Conservation (phyloP, 2,888 invertebrate genomes). For the Meiosimyza decipiens region DNA sequence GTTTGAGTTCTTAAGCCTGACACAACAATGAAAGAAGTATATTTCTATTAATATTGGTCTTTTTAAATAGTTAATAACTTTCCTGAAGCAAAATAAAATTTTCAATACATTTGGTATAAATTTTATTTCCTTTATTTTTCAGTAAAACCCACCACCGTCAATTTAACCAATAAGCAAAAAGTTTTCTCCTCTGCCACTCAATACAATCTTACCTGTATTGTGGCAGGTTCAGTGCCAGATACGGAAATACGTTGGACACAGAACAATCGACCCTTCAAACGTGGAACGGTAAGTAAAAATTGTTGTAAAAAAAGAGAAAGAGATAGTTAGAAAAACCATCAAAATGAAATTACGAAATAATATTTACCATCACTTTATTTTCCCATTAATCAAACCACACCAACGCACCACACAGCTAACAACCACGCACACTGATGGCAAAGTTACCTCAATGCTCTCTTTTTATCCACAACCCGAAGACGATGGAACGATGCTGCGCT, state of each 20-base stretch:
- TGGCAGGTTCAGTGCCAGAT: constrained; percentile 86
- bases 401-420: constrained; percentile 68
- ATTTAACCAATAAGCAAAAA: constrained; percentile 80
- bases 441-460: constrained; percentile 80
- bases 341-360: neutral
- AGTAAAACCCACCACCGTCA: constrained; percentile 85
- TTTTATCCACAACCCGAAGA: constrained; percentile 88
- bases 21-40: neutral
- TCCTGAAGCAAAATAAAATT: constrained; percentile 7
- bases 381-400: neutral
- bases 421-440: constrained; percentile 76
- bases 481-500: constrained; percentile 84
- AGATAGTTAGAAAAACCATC: neutral
- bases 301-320: neutral
- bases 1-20: too few relatives aligned
- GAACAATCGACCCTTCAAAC: constrained; percentile 80
- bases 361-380: neutral
- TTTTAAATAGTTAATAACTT: constrained; percentile 28
- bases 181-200: constrained; percentile 83
- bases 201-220: constrained; percentile 83
- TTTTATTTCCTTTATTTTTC: constrained; percentile 48
- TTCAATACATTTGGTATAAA: neutral
- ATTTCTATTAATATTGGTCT: constrained; percentile 11
- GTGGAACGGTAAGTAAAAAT: constrained; percentile 76
- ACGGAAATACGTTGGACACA: constrained; percentile 88